Base-by-base conservation (phyloP, 1,140 invertebrate genomes). In the Asbolus verrucosus region DNA sequence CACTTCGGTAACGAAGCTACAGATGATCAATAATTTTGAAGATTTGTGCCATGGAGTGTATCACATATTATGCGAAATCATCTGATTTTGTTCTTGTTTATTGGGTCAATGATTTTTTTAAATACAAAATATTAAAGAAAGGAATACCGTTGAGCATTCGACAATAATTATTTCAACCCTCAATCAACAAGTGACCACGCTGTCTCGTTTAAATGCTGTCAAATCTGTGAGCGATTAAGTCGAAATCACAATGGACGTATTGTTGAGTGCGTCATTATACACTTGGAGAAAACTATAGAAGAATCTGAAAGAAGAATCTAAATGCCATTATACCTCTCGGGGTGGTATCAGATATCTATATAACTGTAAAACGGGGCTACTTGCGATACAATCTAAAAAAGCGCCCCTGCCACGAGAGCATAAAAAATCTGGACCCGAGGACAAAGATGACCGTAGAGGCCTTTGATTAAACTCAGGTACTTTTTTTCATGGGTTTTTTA, bases 351-450 rank as follows among this genome's bases (percentile, higher is more conserved):
- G 65, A 75, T 75, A 71, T 73, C 73, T 66, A 21, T 13, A 69
- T 75, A 75, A 75, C 74, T 75, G 74, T 75, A 75, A 72, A 54
- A 73, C 71, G 50, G 62, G 73, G 69, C 71, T 71, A 75, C 41
- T 70, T 62, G 59, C 65, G 74, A 75, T 75, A 71, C 24, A 69
- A 75, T 75, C 74, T 75, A 75, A 75, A 75, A 74, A 72, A 67
- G 50, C 54, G 59, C 65, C 67, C 46, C 70, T 65, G 50, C 65
- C 31, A 30, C 11, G 33, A 16, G 31, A 18, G 67, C 61, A 74
- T 71, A 75, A 73, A 73, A 73, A 67, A 71, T 66, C 69, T 72
- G 71, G 74, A 75, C 74, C 72, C 61, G 63, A n/a, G n/a, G 74
- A 75, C 67, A 71, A 73, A 70, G 66, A 68, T 75, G 74, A 73